Evolutionary conservation across 1,140 invertebrate species (phyloP).

Genomic region (Brachionus paranguensis): DNA sequence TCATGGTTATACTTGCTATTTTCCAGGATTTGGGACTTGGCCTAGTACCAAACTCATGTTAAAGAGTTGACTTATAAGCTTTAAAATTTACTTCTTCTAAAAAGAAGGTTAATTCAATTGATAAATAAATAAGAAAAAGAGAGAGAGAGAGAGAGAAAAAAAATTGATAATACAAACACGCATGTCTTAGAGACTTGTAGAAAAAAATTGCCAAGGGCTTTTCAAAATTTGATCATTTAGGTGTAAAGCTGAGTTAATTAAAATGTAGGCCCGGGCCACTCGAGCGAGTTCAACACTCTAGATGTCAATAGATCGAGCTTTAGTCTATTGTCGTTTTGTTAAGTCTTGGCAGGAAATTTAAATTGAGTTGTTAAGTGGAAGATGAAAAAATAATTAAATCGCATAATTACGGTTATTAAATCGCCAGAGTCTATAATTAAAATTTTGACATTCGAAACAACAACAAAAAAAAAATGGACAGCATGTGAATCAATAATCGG

Average conservation of each 20-base stretch:
- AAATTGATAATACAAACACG: constrained; percentile 12
- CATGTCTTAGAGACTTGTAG: not conserved
- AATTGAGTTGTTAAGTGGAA: not conserved
- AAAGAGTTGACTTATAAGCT: no score
- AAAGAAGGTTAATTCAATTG: no score
- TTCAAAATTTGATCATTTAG: not conserved
- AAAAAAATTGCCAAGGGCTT: not conserved
- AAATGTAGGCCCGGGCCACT: not conserved
- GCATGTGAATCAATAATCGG: not conserved
- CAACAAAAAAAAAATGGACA: not conserved
- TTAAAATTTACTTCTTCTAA: no score
- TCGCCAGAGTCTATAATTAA: not conserved
- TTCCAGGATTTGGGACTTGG: no score
- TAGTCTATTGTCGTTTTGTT: not conserved
- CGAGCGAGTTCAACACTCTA: not conserved
- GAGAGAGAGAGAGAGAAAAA: not conserved
- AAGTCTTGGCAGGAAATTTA: not conserved
- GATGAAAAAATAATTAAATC: constrained; percentile 11
- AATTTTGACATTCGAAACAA: not conserved
- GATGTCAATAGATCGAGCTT: not conserved
- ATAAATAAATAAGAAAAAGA: not conserved
- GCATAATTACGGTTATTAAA: constrained; percentile 6
- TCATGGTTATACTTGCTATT: no score
- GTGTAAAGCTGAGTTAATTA: not conserved
- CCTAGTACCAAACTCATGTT: no score